phyloP scores from a whole-genome alignment of 92 coral and sea anemone species.

The Actinostola sp. region DNA sequence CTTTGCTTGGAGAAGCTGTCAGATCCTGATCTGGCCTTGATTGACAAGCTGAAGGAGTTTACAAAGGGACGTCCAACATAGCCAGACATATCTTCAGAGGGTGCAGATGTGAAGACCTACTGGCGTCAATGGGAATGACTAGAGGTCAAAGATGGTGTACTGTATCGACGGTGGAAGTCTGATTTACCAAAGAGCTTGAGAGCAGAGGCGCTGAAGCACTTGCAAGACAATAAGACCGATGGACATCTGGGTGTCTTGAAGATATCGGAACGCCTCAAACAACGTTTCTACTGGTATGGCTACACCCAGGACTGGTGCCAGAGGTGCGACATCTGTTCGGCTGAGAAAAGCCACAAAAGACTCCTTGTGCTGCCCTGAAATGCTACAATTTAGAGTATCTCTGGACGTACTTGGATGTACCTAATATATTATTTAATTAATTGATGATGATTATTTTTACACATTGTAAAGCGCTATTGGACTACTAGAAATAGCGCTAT shows the following conservation, averaged over 20 bases:
- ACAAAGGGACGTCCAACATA: conserved; percentile 3
- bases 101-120: conserved; percentile 30
- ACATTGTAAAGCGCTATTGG: too few relatives aligned
- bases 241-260: conserved; percentile 23
- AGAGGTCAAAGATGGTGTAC: not conserved
- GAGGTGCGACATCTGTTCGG: conserved; percentile 28
- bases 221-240: conserved; percentile 19
- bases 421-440: too few relatives aligned
- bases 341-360: conserved; percentile 1
- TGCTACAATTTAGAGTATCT: conserved; percentile 36
- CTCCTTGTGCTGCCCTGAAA: conserved; percentile 21
- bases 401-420: conserved; percentile 30
- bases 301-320: conserved; percentile 28
- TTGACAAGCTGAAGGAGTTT: conserved; percentile 6
- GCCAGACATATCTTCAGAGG: conserved; percentile 30
- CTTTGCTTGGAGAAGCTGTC: conserved; percentile 16
- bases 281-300: conserved; percentile 19
- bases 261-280: conserved; percentile 10
- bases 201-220: not conserved
- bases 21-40: conserved; percentile 17
- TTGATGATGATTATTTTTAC: too few relatives aligned
- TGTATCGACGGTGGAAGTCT: conserved; percentile 22
- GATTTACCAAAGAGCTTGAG: conserved; percentile 17
- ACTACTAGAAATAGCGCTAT: too few relatives aligned
- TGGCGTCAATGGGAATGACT: conserved; percentile 48